Conservation (phyloP, 1,140 invertebrate genomes). For the Tribolium madens region DNA sequence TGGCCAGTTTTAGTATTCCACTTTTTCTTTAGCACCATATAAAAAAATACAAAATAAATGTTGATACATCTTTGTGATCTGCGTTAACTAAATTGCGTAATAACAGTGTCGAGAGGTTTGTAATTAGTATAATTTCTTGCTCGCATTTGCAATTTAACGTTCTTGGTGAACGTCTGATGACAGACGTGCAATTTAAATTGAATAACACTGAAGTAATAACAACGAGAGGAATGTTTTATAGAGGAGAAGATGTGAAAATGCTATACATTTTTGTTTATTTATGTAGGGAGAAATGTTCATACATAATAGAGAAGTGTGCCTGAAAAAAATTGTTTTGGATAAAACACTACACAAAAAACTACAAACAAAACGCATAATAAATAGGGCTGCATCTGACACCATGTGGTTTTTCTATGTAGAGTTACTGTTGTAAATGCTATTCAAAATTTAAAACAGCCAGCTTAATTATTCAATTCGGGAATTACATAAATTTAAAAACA, state of each 20-base stretch:
- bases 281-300: not conserved
- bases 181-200: constrained; percentile 10
- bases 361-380: constrained; percentile 27
- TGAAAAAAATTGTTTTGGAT: constrained; percentile 1
- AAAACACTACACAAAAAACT: not conserved
- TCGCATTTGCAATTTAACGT: constrained; percentile 31
- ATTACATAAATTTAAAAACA: constrained; percentile 41
- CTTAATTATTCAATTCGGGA: constrained; percentile 41
- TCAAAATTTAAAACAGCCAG: constrained; percentile 36
- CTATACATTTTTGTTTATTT: not conserved
- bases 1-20: too few species aligned
- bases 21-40: too few species aligned
- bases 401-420: constrained; percentile 22
- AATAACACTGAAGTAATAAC: constrained; percentile 5
- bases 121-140: constrained; percentile 41
- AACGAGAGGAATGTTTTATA: not conserved
- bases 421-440: constrained; percentile 36
- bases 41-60: not conserved
- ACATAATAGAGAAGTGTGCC: not conserved
- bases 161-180: constrained; percentile 9
- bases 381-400: constrained; percentile 37
- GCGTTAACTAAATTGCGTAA: constrained; percentile 42
- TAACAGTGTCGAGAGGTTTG: constrained; percentile 40
- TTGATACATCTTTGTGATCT: constrained; percentile 34
- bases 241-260: not conserved